Percentiles rank a stretch among this genome's conserved stretches.
phyloP scores from a whole-genome alignment of 2,888 invertebrate species.

The Caenorhabditis sp. region DNA sequence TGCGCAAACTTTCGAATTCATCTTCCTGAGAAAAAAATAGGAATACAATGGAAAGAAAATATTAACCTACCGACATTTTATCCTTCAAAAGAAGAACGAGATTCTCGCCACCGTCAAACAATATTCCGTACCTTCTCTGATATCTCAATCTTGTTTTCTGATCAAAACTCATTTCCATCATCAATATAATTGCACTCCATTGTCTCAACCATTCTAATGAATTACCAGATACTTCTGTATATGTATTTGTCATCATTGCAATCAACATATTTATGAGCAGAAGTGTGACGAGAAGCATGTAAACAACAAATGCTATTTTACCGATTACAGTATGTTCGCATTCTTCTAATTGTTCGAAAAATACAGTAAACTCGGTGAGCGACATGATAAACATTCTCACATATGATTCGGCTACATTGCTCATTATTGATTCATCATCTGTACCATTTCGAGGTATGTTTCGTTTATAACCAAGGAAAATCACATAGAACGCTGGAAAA shows the following conservation, averaged over 20 bases:
- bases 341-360: constrained; percentile 87
- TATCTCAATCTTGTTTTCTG: constrained; percentile 86
- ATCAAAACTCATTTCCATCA: constrained; percentile 92
- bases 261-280: constrained; percentile 91
- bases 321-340: constrained; percentile 78
- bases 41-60: too few species aligned
- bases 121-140: constrained; percentile 88
- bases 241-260: constrained; percentile 99
- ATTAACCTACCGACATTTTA: constrained; percentile 44
- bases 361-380: constrained; percentile 90
- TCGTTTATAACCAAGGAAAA: constrained; percentile 65
- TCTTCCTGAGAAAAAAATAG: constrained; percentile 83
- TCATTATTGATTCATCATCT: constrained; percentile 64
- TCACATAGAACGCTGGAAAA: constrained; percentile 74
- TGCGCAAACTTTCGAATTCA: constrained; percentile 91
- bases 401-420: constrained; percentile 86
- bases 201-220: constrained; percentile 96
- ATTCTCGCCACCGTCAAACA: constrained; percentile 74
- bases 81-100: constrained; percentile 59
- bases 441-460: not conserved
- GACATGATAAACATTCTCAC: constrained; percentile 85
- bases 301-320: constrained; percentile 83
- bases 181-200: constrained; percentile 96
- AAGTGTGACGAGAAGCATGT: constrained; percentile 95
- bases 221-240: constrained; percentile 92